A percentile compares a stretch with the other conserved stretches of the same genome.
Conservation (phyloP, 2,113 vertebrate genomes). For the Hippopotamus amphibius region DNA sequence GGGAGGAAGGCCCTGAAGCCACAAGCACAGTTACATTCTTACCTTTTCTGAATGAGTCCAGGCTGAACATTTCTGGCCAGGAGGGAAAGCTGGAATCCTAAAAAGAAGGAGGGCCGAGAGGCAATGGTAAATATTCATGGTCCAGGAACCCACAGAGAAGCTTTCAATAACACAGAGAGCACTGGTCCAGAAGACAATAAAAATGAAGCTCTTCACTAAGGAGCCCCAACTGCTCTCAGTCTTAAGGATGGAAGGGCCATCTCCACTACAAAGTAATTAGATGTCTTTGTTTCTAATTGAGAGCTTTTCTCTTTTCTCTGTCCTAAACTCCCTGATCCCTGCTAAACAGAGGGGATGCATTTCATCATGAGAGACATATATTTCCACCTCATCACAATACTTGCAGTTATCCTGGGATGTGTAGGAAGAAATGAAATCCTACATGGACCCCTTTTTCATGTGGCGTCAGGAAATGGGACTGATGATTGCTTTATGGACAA, state of each 20-base stretch:
- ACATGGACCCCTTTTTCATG: not conserved
- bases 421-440: slow-evolving; percentile 38
- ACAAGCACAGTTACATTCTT: slow-evolving; percentile 37
- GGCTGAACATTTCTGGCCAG: slow-evolving; percentile 89
- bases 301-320: slow-evolving; percentile 8
- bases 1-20: not conserved
- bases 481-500: not conserved
- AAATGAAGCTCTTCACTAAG: slow-evolving; percentile 26
- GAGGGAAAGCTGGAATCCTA: slow-evolving; percentile 82
- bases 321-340: not conserved
- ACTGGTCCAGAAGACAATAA: not conserved
- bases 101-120: slow-evolving; percentile 55
- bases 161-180: not conserved
- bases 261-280: not conserved
- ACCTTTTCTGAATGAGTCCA: slow-evolving; percentile 90
- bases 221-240: slow-evolving; percentile 1
- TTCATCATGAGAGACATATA: not conserved
- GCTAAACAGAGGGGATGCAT: not conserved
- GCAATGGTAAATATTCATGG: not conserved
- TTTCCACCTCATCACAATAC: not conserved
- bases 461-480: not conserved
- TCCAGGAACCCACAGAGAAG: not conserved
- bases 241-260: not conserved
- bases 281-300: not conserved
- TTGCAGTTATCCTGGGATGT: not conserved